Evolutionary conservation across 2,113 vertebrate genomes (phyloP).

Genomic region (Paradisaea rubra): DNA sequence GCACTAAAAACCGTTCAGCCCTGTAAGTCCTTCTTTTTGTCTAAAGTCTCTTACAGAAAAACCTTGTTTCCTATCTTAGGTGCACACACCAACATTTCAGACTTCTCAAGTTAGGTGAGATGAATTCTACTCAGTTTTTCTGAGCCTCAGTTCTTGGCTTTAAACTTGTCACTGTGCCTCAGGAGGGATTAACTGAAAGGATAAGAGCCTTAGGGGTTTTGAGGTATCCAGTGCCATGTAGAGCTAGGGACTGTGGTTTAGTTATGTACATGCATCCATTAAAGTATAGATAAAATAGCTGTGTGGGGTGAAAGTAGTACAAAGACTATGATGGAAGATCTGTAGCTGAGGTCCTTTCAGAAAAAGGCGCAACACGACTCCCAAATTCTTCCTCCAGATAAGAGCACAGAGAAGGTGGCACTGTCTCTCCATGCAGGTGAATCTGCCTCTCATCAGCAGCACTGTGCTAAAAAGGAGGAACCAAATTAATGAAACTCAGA

Average conservation of each 20-base stretch:
- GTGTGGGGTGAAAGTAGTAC: not conserved
- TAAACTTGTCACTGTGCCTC: not conserved
- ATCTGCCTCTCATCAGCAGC: not conserved
- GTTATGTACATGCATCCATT: not conserved
- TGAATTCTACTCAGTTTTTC: not conserved
- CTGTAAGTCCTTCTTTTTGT: not conserved
- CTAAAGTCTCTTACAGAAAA: not conserved
- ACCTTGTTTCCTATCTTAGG: not conserved
- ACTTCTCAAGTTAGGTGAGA: not conserved
- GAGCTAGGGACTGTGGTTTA: not conserved
- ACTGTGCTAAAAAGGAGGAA: not conserved
- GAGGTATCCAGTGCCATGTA: not conserved
- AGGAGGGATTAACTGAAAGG: not conserved
- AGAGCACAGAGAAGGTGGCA: not conserved
- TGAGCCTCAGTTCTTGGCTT: not conserved
- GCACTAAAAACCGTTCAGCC: not conserved
- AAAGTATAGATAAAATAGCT: not conserved
- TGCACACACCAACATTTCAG: not conserved
- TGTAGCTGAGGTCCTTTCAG: not conserved
- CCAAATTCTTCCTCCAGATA: not conserved
- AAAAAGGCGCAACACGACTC: not conserved
- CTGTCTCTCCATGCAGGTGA: not conserved
- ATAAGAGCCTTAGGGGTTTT: not conserved
- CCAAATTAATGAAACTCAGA: constrained; percentile 22
- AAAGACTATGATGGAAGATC: not conserved